Evolutionary conservation across 2,888 invertebrate genomes (phyloP).

Genomic region (Polyommatus iphigenia): DNA sequence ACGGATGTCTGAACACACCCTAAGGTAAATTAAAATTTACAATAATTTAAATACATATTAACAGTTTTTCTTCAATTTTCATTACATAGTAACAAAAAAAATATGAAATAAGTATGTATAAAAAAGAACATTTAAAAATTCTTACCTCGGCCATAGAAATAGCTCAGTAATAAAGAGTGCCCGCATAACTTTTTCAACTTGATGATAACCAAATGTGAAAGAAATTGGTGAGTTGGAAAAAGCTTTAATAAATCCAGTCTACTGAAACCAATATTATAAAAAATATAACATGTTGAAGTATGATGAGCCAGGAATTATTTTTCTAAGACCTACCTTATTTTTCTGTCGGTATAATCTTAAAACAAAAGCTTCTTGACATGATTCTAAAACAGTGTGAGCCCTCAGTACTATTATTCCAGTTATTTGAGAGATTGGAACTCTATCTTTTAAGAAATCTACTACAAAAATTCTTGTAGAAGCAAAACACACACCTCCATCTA

Average conservation of each 20-base stretch:
- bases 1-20: no score
- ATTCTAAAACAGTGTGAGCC: constrained; percentile 93
- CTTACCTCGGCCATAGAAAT: constrained; percentile 92
- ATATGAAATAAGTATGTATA: no score
- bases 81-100: no score
- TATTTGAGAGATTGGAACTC: constrained; percentile 92
- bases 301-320: not conserved
- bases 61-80: no score
- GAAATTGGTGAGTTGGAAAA: constrained; percentile 94
- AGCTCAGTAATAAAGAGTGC: constrained; percentile 94
- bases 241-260: constrained; percentile 97
- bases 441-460: constrained; percentile 95
- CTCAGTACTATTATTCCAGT: constrained; percentile 95
- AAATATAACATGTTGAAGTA: not conserved
- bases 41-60: no score
- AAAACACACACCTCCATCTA: constrained; percentile 96
- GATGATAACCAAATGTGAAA: constrained; percentile 94
- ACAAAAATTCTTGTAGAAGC: constrained; percentile 96
- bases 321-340: constrained; percentile 84
- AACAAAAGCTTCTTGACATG: constrained; percentile 97
- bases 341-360: constrained; percentile 93
- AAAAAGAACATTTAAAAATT: not conserved
- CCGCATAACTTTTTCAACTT: constrained; percentile 96
- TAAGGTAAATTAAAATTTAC: no score
- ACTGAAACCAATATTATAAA: constrained; percentile 41